phyloP scores from a whole-genome alignment of 1,140 invertebrate species.

The Conopomorpha cramerella region DNA sequence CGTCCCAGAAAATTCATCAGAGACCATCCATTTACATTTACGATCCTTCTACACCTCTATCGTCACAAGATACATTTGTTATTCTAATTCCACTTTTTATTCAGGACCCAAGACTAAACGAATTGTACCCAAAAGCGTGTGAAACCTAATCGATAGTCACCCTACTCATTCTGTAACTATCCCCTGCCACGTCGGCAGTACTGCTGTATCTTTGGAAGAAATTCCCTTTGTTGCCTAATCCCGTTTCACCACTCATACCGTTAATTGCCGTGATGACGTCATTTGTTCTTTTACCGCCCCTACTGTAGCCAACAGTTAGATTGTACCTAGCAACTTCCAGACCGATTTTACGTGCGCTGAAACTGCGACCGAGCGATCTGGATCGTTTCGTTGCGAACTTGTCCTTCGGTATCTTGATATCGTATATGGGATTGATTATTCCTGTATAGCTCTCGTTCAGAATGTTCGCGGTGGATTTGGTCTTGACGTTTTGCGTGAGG shows the following conservation, averaged over 20 bases:
- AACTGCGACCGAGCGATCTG: conserved; percentile 34
- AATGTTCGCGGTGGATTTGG: neutral
- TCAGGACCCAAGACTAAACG: no score
- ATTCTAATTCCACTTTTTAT: no score
- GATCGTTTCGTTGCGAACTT: conserved; percentile 38
- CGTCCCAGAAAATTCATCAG: no score
- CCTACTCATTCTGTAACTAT: conserved; percentile 34
- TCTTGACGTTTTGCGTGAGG: conserved; percentile 3
- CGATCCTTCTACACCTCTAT: no score
- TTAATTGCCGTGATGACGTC: conserved; percentile 39
- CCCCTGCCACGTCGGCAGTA: conserved; percentile 24
- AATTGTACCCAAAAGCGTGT: no score
- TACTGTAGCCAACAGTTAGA: conserved; percentile 24
- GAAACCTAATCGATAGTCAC: conserved; percentile 30
- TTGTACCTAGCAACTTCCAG: conserved; percentile 32
- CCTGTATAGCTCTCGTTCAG: conserved; percentile 18
- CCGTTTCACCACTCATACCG: conserved; percentile 24
- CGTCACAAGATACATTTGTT: no score
- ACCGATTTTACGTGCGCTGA: conserved; percentile 23
- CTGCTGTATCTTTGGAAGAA: conserved; percentile 24
- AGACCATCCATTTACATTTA: no score
- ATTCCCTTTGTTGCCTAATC: conserved; percentile 24
- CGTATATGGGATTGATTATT: conserved; percentile 40
- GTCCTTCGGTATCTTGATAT: conserved; percentile 34
- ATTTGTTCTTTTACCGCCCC: conserved; percentile 28